Evolutionary conservation across 2,888 invertebrate genomes (phyloP), one percentile per base, ranked within the genome.

Genomic region (Tethea ocularis): DNA sequence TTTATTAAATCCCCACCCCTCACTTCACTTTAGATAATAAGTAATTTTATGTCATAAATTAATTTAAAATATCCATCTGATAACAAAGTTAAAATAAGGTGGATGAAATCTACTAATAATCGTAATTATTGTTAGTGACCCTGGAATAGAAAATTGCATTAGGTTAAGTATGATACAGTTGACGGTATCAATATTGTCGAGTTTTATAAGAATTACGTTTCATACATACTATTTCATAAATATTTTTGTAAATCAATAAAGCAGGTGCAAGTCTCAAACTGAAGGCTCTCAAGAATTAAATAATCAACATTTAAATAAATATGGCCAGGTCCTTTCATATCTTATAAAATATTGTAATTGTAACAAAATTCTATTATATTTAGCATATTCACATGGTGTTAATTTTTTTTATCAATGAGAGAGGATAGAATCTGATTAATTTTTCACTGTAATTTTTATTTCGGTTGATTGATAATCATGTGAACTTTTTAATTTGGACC

Each of bases 81-180:
- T 74, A 75, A 74, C 66, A 66, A 68, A 72, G 68, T 68, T 74
- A 64, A 54, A 54, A 33, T 54, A 54, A 64, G 61, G 91, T 91
- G 91, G 91, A 90, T 91, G 64, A 84, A 86, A 91, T 91, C 90
- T 91, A 91, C 89, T 77, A 72, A 80, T 77, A 80, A 80, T 54
- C 74, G 73, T 81, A 74, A 77, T 80, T 33, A 33, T 75, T 76
- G 71, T 82, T 80, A 81, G 75, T 80, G 75, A 77, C 73, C 8
- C 29, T 77, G 76, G 78, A 85, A 77, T 82, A 82, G 77, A 78
- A 70, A 80, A 80, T 78, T 84, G 78, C 73, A 73, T 76, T 87
- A 88, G 84, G 73, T 77, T 83, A 88, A 86, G 87, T 75, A 66
- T 62, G 61, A 66, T 78, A 72, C 72, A 79, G 67, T 74, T 82